These are phyloP conservation scores for Sternarchorhynchus goeldii DNA, from an alignment of 2,797 vertebrate genomes.

Conservation along the genomic window DNA sequence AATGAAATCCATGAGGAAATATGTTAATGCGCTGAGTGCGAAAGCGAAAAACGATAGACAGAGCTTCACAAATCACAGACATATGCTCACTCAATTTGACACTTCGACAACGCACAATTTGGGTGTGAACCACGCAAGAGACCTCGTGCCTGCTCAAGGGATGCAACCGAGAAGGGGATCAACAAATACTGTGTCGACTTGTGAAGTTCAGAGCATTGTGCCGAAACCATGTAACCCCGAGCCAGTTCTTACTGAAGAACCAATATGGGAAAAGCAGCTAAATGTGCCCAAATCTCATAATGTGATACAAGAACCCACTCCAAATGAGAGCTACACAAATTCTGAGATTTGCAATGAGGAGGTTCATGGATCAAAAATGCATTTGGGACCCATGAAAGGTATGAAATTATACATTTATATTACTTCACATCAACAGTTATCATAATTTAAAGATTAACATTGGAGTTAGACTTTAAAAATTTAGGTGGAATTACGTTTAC, in stretches of 20 bases:
- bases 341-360: conserved; percentile 27
- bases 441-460: too few relatives aligned
- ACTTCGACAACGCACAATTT: neutral
- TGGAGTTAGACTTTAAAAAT: too few relatives aligned
- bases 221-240: conserved; percentile 19
- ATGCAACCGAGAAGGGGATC: conserved; percentile 10
- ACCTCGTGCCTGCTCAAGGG: neutral
- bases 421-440: too few relatives aligned
- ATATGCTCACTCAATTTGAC: conserved; percentile 6
- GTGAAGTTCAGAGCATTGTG: neutral
- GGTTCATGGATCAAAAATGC: conserved; percentile 4
- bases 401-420: neutral
- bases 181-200: neutral
- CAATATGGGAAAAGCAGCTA: conserved; percentile 35
- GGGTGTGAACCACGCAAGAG: neutral
- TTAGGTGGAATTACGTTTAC: too few relatives aligned
- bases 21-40: conserved; percentile 53
- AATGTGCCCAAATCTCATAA: conserved; percentile 8
- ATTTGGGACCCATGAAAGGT: conserved; percentile 44
- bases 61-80: conserved; percentile 55
- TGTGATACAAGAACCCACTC: conserved; percentile 5
- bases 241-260: neutral
- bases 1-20: conserved; percentile 63
- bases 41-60: conserved; percentile 75
- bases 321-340: conserved; percentile 20